phyloP scores from a whole-genome alignment of 2,113 vertebrate species.

The Grammomys surdaster region DNA sequence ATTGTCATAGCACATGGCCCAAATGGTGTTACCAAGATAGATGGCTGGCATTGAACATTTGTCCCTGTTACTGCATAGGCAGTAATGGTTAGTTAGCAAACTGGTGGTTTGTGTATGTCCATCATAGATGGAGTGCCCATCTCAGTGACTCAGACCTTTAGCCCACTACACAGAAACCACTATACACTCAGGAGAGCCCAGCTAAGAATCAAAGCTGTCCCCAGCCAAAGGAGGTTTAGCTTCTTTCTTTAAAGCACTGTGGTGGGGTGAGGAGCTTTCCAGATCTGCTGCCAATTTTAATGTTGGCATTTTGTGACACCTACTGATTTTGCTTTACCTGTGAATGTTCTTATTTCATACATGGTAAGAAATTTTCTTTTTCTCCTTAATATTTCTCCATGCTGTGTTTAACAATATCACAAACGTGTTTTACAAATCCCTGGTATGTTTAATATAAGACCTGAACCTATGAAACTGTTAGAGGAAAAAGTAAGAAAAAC shows the following conservation, averaged over 20 bases:
- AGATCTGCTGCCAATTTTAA: background rate
- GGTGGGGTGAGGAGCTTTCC: background rate
- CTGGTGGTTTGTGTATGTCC: background rate
- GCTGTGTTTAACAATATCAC: background rate
- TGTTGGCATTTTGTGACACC: background rate
- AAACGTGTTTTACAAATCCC: background rate
- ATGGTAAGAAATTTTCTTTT: background rate
- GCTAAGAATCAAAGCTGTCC: background rate
- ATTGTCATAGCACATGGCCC: background rate
- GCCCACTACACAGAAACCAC: background rate
- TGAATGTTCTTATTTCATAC: background rate
- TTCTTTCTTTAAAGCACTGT: background rate
- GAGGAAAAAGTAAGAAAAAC: background rate
- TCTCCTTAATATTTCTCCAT: background rate
- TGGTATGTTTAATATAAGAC: background rate
- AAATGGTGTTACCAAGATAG: background rate
- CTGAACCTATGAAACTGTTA: background rate
- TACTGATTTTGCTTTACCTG: background rate
- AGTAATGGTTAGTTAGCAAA: background rate
- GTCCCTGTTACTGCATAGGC: background rate
- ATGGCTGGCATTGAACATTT: background rate
- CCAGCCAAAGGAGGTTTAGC: background rate
- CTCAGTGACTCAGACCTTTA: background rate
- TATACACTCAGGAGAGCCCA: background rate
- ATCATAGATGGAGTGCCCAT: background rate